A percentile compares a stretch with the other conserved stretches of the same genome.
Evolutionary conservation across 2,888 invertebrate genomes (phyloP).

Genomic region (Pyralis farinalis): DNA sequence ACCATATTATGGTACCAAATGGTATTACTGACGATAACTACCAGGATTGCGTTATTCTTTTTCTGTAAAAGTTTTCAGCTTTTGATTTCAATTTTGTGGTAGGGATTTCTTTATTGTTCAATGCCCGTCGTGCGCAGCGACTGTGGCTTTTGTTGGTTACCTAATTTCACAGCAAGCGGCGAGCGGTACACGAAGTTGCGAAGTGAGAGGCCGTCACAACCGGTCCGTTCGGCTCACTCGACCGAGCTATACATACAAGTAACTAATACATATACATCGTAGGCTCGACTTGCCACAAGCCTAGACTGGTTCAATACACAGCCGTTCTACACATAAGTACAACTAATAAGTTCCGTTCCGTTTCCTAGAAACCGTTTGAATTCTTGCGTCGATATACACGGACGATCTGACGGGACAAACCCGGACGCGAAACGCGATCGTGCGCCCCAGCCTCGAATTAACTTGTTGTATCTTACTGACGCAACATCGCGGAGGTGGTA

Average conservation of each 20-base stretch:
- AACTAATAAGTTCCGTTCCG: conserved; percentile 42
- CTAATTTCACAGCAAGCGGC: conserved; percentile 73
- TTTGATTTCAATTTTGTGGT: conserved; percentile 36
- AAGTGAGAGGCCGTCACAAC: conserved; percentile 79
- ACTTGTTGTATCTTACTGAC: conserved; percentile 76
- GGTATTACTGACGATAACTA: conserved; percentile 34
- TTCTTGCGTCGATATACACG: conserved; percentile 31
- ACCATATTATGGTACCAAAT: conserved; percentile 33
- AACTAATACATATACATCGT: conserved; percentile 47
- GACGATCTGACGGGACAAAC: conserved; percentile 59
- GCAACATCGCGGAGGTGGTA: conserved; percentile 69
- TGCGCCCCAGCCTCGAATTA: conserved; percentile 68
- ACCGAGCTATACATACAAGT: conserved; percentile 60
- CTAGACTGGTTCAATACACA: conserved; percentile 29
- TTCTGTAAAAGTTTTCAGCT: conserved; percentile 36
- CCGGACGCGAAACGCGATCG: conserved; percentile 71
- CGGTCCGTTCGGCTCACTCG: conserved; percentile 69
- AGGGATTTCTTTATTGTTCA: conserved; percentile 59
- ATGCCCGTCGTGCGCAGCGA: conserved; percentile 53
- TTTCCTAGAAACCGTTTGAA: conserved; percentile 35
- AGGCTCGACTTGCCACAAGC: conserved; percentile 38
- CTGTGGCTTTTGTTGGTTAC: conserved; percentile 73
- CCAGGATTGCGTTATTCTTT: conserved; percentile 40
- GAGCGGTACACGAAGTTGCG: conserved; percentile 71
- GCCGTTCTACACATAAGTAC: conserved; percentile 24